Evolutionary conservation across 2,888 invertebrate species (phyloP), one percentile per base, ranked within the genome.

Genomic region (Carterocephalus palaemon): DNA sequence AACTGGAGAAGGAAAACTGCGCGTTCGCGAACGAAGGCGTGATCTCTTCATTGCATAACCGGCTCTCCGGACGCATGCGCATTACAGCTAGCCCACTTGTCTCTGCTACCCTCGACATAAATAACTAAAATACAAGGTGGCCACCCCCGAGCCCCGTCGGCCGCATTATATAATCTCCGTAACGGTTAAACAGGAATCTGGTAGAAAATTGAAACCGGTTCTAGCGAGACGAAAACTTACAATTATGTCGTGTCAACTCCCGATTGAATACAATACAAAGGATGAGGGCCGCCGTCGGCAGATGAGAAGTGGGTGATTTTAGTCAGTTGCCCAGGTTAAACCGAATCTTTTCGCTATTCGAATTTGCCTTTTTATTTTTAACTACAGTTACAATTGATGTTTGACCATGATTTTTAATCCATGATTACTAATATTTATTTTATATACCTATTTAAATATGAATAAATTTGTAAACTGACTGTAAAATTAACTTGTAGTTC

Each of bases 71-170:
- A 70, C 64, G 75, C 82, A 70, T 79, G 84, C 86, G 84, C 82
- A 69, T 55, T 70, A 72, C 67, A 66, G 62, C 49, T 64, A 65
- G 74, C 80, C 75, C 71, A 61, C 70, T 69, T 61, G 43, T 36
- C 22, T 43, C 43, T 43, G 55, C 72, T 68, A 76, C 81, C 82
- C 79, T 74, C 82, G 70, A 76, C 83, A 84, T 85, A 86, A 85
- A 86, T 86, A 86, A 79, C 80, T 84, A 74, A 83, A 78, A 82
- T 72, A 81, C 85, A 86, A 84, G 85, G 85, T 85, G 85, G 76
- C 85, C 83, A 81, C 82, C 84, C 81, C 71, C 69, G 66, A 70
- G 72, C 78, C 75, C 71, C 70, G 56, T 64, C 76, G 75, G 79
- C 80, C 82, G 77, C 81, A 79, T 82, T 84, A 57, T 81, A 78